Percentiles rank a stretch among this genome's conserved stretches.
Evolutionary conservation across 2,113 vertebrate genomes (phyloP).

Genomic region (Crotalus horridus): DNA sequence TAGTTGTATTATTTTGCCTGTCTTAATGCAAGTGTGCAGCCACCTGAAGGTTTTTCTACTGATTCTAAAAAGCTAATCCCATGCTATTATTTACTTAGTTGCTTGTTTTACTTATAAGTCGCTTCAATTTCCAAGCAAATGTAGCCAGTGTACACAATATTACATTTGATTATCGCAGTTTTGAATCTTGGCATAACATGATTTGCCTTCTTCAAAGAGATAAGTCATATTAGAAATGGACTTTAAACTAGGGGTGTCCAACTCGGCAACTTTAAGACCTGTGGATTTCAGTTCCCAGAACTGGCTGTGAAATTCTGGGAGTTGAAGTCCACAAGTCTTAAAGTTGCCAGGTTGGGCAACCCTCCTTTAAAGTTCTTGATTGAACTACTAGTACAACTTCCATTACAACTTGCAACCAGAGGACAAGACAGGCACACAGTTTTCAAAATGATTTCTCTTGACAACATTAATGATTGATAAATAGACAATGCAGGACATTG

Average conservation of each 20-base stretch:
- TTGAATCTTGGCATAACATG: neutral
- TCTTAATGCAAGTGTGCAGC: neutral
- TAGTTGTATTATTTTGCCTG: neutral
- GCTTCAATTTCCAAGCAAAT: neutral
- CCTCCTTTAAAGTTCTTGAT: neutral
- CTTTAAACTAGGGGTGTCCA: neutral
- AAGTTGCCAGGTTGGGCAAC: too few species aligned
- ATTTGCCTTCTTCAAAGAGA: neutral
- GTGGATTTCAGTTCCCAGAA: neutral
- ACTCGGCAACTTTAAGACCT: neutral
- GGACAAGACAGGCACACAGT: neutral
- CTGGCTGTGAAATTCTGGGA: neutral
- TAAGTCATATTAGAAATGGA: neutral
- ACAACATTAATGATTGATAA: conserved; percentile 49
- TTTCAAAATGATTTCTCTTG: conserved; percentile 56
- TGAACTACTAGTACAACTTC: neutral
- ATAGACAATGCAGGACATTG: conserved; percentile 23
- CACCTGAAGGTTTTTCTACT: neutral
- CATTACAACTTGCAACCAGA: neutral
- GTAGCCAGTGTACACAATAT: neutral
- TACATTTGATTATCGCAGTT: neutral
- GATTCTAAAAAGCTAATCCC: neutral
- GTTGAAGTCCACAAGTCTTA: neutral
- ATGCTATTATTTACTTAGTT: neutral
- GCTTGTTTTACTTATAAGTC: neutral